Evolutionary conservation across 2,797 vertebrate genomes (phyloP).

Genomic region (Epinephelus malabaricus): DNA sequence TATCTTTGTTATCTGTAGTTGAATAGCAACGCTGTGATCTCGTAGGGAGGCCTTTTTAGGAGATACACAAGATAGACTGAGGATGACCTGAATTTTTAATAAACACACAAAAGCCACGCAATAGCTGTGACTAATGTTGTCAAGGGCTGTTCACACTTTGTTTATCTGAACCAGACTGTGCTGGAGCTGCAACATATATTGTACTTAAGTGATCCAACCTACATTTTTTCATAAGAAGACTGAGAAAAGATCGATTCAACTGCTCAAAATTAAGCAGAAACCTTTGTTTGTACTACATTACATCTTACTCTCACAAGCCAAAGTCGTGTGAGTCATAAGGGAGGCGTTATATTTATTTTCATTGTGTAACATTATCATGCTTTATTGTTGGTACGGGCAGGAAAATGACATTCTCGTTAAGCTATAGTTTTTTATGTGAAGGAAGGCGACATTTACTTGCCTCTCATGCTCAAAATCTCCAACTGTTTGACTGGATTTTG

Average conservation of each 20-base stretch:
- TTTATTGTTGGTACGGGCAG: background rate
- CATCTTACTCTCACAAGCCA: background rate
- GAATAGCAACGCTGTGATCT: conserved; percentile 23
- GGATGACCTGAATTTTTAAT: conserved; percentile 41
- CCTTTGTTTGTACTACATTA: background rate
- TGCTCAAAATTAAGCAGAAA: background rate
- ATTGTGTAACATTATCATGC: background rate
- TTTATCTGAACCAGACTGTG: conserved; percentile 20
- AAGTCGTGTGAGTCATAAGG: background rate
- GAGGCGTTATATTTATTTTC: background rate
- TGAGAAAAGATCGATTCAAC: background rate
- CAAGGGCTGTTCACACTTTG: background rate
- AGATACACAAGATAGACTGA: conserved; percentile 9
- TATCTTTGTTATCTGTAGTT: conserved; percentile 14
- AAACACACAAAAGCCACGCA: conserved; percentile 28
- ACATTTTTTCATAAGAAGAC: background rate
- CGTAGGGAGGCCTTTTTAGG: conserved; percentile 23
- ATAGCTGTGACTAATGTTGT: conserved; percentile 14
- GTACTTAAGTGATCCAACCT: conserved; percentile 1
- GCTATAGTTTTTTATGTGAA: background rate
- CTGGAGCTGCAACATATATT: background rate
- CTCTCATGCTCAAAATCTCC: conserved; percentile 16
- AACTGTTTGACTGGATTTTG: conserved; percentile 25
- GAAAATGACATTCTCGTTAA: background rate
- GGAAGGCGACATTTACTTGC: background rate